phyloP scores from a whole-genome alignment of 1,140 invertebrate genomes.

The Lasioglossum baleicum region DNA sequence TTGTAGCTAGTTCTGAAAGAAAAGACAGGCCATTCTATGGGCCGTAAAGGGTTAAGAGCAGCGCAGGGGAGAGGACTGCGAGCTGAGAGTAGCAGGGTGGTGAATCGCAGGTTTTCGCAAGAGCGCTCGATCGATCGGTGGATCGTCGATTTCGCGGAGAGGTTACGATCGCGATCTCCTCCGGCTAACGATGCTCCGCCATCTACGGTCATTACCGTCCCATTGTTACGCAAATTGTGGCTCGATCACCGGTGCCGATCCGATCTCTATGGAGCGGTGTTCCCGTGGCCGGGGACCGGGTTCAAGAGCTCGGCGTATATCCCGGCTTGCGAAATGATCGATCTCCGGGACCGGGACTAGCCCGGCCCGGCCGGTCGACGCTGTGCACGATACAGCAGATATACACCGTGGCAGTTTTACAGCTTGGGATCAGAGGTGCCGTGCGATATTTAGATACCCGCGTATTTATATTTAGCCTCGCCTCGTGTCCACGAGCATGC shows the following conservation, averaged over 20 bases:
- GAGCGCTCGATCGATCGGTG: too few species aligned
- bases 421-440: slow-evolving; percentile 4
- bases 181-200: background rate
- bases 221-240: slow-evolving; percentile 13
- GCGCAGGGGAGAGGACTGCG: too few species aligned
- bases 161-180: slow-evolving; percentile 33
- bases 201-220: background rate
- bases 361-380: background rate
- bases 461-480: slow-evolving; percentile 50
- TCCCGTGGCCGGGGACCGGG: background rate
- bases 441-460: slow-evolving; percentile 52
- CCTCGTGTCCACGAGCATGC: background rate
- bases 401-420: slow-evolving; percentile 7
- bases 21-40: too few species aligned
- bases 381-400: background rate
- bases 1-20: too few species aligned
- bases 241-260: background rate
- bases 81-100: too few species aligned
- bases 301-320: background rate
- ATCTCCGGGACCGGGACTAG: background rate
- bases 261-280: background rate
- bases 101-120: too few species aligned
- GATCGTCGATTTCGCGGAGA: background rate
- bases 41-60: too few species aligned
- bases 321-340: background rate